Evolutionary conservation across 2,113 vertebrate genomes (phyloP).

Genomic region (Seriola quinqueradiata): DNA sequence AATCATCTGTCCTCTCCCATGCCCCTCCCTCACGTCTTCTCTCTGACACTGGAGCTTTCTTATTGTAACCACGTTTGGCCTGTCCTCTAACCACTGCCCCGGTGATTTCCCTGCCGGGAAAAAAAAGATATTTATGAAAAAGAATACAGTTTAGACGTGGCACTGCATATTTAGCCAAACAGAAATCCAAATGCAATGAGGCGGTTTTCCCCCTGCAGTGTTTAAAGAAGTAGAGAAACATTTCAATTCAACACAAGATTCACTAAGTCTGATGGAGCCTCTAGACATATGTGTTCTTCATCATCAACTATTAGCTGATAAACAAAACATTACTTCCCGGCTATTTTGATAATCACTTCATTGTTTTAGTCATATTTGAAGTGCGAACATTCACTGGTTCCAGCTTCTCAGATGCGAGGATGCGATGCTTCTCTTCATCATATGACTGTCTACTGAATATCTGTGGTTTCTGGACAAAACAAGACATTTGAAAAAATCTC

Average conservation of each 20-base stretch:
- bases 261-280: not conserved
- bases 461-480: too few relatives aligned
- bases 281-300: too few relatives aligned
- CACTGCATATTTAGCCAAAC: slow-evolving; percentile 27
- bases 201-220: slow-evolving; percentile 7
- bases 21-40: slow-evolving; percentile 46
- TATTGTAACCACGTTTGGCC: slow-evolving; percentile 37
- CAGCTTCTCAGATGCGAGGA: too few relatives aligned
- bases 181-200: not conserved
- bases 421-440: too few relatives aligned
- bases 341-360: too few relatives aligned
- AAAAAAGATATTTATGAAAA: slow-evolving; percentile 33
- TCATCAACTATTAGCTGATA: too few relatives aligned
- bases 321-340: too few relatives aligned
- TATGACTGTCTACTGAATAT: too few relatives aligned
- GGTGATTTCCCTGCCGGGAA: slow-evolving; percentile 8
- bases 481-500: too few relatives aligned
- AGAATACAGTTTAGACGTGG: slow-evolving; percentile 32
- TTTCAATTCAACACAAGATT: slow-evolving; percentile 15
- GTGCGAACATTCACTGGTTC: too few relatives aligned
- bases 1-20: slow-evolving; percentile 53
- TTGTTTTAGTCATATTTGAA: too few relatives aligned
- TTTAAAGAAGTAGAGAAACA: not conserved
- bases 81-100: slow-evolving; percentile 27
- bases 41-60: slow-evolving; percentile 23